Conservation (phyloP, 2,797 vertebrate genomes). For the Peromyscus melanophrys region DNA sequence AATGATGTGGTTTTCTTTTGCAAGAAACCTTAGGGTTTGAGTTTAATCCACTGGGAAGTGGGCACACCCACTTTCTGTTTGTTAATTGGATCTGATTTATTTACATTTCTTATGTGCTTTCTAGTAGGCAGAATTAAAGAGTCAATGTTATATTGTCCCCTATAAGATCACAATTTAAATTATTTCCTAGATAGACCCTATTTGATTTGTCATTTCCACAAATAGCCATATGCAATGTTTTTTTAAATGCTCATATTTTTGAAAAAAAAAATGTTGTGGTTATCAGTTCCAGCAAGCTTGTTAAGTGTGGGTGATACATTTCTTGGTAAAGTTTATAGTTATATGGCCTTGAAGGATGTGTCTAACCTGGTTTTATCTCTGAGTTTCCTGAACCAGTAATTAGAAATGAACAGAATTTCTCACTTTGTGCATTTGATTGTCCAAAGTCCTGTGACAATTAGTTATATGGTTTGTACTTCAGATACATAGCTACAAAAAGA, state of each 20-base stretch:
- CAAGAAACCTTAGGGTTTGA: background rate
- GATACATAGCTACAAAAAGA: constrained; percentile 34
- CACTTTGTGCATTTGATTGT: constrained; percentile 41
- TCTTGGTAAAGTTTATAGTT: constrained; percentile 6
- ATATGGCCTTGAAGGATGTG: constrained; percentile 59
- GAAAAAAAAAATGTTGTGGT: constrained; percentile 27
- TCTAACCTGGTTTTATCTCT: constrained; percentile 61
- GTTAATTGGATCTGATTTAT: background rate
- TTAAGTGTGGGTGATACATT: constrained; percentile 38
- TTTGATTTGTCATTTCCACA: background rate
- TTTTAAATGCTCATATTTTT: constrained; percentile 68
- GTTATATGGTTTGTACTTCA: background rate
- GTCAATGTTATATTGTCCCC: background rate
- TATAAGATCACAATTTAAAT: background rate
- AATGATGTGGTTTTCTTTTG: background rate
- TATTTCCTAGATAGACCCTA: constrained; percentile 1
- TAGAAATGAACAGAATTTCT: constrained; percentile 36
- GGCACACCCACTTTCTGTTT: background rate
- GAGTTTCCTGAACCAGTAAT: constrained; percentile 76
- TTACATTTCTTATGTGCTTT: background rate
- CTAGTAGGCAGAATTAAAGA: background rate
- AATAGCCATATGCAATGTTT: constrained; percentile 65
- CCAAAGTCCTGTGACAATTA: background rate
- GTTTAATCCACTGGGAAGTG: background rate
- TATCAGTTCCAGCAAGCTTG: background rate